Base-by-base conservation (phyloP, 2,888 invertebrate species). In the Embidobia sp. region DNA sequence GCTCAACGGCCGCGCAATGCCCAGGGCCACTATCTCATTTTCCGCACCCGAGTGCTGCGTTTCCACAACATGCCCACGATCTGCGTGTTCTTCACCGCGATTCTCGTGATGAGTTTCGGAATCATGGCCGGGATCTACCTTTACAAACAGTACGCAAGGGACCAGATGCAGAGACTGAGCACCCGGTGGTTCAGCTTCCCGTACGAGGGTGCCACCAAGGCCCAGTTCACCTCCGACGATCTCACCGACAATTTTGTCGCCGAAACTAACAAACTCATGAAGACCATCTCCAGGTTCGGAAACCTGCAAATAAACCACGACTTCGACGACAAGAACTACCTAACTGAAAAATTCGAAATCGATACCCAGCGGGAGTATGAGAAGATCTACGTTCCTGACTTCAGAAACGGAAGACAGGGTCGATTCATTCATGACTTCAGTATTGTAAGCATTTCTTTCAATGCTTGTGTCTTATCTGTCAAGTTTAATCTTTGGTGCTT, bases 371-470 rank as follows among this genome's bases (percentile, higher is more conserved):
- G 92, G 18, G 94, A 94, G 53, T 94, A 94, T 86, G 96, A 97
- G 88, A 95, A 94, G 89, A 96, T 98, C 82, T 93, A 95, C 83
- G 97, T 98, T 4, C 94, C 95, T 8, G 94, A 95, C 86, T 96
- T 96, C 86, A 93, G 93, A 77, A 94, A 95, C 80, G 96, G 96
- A 0, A 93, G 94, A 27, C 93, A 92, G 42, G 96, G 97, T 63
- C 93, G 95, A 78, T 97, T 98, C 86, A 94, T 98, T 82, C 98
- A 98, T 85, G 98, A 98, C 90, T 98, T 98, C 88, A 94, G 93
- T 80, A 92, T 93, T 81, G 93, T 93, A 85, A 85, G 91, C n/a
- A n/a, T n/a, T n/a, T n/a, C n/a, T n/a, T n/a, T n/a, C n/a, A n/a
- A n/a, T n/a, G n/a, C n/a, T n/a, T n/a, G n/a, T n/a, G n/a, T 88